Percentiles rank a stretch among this genome's conserved stretches.
Conservation (phyloP, 2,797 vertebrate species). For the Eremophila alpestris region DNA sequence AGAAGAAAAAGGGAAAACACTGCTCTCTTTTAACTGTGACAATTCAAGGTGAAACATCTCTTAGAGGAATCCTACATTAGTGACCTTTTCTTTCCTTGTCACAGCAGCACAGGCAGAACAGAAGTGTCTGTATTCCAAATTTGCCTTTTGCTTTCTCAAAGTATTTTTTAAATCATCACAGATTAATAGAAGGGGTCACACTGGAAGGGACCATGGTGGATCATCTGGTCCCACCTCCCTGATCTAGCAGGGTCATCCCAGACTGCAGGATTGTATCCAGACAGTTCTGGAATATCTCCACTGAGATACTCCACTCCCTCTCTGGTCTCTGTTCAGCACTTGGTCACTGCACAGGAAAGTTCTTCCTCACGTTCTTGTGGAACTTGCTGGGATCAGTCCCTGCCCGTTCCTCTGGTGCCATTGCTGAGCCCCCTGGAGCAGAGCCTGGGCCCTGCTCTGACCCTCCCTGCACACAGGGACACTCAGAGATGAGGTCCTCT, state of each 20-base stretch:
- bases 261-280: not conserved
- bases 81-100: not conserved
- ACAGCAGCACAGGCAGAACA: not conserved
- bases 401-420: fast-evolving
- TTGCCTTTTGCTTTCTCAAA: not conserved
- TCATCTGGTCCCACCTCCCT: not conserved
- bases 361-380: fast-evolving
- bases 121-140: not conserved
- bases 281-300: fast-evolving
- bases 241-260: not conserved
- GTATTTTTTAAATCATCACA: not conserved
- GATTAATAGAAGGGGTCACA: not conserved
- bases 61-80: not conserved
- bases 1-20: not conserved
- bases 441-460: not conserved
- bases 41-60: not conserved
- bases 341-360: fast-evolving
- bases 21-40: not conserved
- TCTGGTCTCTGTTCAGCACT: not conserved
- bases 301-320: fast-evolving
- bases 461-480: not conserved
- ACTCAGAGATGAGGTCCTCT: not conserved
- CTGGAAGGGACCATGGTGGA: not conserved
- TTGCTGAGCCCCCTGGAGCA: not conserved
- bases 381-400: not conserved